Percentiles rank a stretch among this genome's conserved stretches.
Conservation (phyloP, 2,797 vertebrate genomes). For the Carduelis carduelis region DNA sequence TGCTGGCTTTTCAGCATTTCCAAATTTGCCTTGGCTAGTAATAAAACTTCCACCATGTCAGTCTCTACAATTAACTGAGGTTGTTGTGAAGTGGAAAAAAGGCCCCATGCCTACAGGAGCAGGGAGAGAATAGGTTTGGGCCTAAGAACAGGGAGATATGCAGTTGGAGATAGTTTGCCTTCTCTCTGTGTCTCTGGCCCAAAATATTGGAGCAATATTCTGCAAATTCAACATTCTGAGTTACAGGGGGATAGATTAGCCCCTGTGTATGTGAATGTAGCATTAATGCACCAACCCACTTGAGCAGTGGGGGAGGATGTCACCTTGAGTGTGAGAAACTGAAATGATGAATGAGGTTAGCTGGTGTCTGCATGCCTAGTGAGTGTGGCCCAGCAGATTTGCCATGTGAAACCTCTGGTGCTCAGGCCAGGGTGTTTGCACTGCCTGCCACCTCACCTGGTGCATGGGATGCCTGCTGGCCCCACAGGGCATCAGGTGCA, state of each 20-base stretch:
- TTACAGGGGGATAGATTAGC: neutral
- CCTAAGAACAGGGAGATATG: neutral
- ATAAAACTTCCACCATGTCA: neutral
- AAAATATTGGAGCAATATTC: neutral
- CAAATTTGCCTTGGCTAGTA: neutral
- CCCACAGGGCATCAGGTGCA: accelerated
- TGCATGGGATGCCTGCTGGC: neutral
- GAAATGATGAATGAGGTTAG: neutral
- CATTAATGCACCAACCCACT: neutral
- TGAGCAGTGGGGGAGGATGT: neutral
- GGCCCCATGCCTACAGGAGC: neutral
- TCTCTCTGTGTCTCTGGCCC: neutral
- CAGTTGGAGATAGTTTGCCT: neutral
- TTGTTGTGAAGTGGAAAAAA: neutral
- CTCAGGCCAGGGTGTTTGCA: accelerated
- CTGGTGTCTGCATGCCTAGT: neutral
- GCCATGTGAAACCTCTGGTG: neutral
- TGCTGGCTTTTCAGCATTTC: neutral
- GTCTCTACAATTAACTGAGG: neutral
- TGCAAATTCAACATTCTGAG: neutral
- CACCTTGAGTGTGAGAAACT: neutral
- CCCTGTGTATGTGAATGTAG: neutral
- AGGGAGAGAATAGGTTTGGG: neutral
- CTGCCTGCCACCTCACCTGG: accelerated
- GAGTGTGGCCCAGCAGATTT: neutral